Conservation (phyloP, 2,113 vertebrate genomes). For the Rhynchomys soricoides region DNA sequence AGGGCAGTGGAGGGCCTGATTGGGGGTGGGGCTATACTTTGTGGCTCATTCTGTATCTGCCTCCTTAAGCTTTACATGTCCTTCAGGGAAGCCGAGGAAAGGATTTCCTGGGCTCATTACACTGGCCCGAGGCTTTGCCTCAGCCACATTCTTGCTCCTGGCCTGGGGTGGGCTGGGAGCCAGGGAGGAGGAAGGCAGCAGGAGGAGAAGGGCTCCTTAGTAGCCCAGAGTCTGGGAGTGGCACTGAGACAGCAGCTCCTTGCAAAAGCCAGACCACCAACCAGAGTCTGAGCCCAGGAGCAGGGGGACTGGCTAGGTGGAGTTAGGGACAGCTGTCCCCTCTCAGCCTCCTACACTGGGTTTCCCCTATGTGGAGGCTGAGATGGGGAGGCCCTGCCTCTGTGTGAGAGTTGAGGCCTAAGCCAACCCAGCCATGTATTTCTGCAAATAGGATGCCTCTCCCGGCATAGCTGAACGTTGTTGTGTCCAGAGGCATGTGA, state of each 20-base stretch:
- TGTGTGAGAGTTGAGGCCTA: neutral
- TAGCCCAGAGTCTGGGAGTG: neutral
- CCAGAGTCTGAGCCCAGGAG: neutral
- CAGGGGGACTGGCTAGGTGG: neutral
- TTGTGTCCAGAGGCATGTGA: neutral
- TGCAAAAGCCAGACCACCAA: neutral
- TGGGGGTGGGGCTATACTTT: too few relatives aligned
- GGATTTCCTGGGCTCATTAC: too few relatives aligned
- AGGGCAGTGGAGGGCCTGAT: neutral
- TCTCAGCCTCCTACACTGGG: neutral
- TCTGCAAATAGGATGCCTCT: neutral
- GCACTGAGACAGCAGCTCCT: neutral
- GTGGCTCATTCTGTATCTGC: neutral
- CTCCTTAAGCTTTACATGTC: neutral
- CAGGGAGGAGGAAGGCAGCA: neutral
- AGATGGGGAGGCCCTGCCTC: too few relatives aligned
- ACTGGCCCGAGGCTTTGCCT: neutral
- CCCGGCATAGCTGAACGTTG: fast-evolving
- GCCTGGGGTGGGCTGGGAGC: neutral
- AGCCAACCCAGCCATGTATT: neutral
- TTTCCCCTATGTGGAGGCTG: too few relatives aligned
- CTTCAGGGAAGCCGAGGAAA: neutral
- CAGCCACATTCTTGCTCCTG: neutral
- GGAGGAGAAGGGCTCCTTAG: neutral
- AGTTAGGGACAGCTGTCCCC: neutral